Percentiles rank a stretch among this genome's conserved stretches.
These are phyloP conservation scores for Manis pentadactyla DNA, from an alignment of 2,797 vertebrate species.

Conservation along the genomic window DNA sequence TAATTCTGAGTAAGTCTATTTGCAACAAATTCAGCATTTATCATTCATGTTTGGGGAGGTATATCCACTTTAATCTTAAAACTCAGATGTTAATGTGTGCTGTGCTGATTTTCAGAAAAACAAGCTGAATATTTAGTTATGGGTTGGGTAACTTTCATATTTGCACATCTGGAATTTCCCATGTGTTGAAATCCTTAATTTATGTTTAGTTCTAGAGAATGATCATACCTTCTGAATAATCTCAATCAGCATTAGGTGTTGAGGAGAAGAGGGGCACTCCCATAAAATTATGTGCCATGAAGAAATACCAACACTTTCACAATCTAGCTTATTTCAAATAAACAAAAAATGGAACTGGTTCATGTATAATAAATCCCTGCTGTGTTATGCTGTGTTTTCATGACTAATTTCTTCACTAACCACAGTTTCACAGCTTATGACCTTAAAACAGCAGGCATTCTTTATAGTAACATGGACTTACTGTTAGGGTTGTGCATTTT, in stretches of 20 bases:
- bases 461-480: slow-evolving; percentile 84
- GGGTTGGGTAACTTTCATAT: slow-evolving; percentile 63
- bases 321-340: slow-evolving; percentile 78
- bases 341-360: slow-evolving; percentile 83
- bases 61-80: neutral
- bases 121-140: neutral
- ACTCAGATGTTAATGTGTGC: neutral
- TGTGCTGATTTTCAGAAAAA: neutral
- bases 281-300: slow-evolving; percentile 44
- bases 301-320: slow-evolving; percentile 68
- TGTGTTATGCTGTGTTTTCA: slow-evolving; percentile 83
- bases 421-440: slow-evolving; percentile 83
- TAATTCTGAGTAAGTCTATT: neutral
- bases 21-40: neutral
- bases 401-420: slow-evolving; percentile 88
- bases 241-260: slow-evolving; percentile 11
- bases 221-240: slow-evolving; percentile 25
- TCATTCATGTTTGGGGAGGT: neutral
- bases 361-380: slow-evolving; percentile 82
- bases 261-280: slow-evolving; percentile 45
- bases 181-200: slow-evolving; percentile 30
- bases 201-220: neutral
- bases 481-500: slow-evolving; percentile 83
- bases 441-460: slow-evolving; percentile 83
- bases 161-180: neutral